Percentiles rank a stretch among this genome's conserved stretches.
These are phyloP conservation scores for Nowickia ferox DNA, from an alignment of 2,888 invertebrate species.

Conservation along the genomic window DNA sequence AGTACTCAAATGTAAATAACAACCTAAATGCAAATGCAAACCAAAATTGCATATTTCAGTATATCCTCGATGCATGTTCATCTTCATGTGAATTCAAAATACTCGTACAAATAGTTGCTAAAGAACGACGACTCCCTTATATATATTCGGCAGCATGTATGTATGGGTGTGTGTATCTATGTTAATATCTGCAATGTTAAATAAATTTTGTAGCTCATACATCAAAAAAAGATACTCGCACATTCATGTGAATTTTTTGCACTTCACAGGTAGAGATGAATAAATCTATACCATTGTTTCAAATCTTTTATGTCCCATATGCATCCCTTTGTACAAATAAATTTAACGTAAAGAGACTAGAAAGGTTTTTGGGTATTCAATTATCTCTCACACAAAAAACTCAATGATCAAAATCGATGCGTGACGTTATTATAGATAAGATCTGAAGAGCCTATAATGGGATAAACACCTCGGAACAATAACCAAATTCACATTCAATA, in stretches of 20 bases:
- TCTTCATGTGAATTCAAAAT: slow-evolving; percentile 44
- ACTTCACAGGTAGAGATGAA: slow-evolving; percentile 52
- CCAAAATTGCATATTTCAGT: slow-evolving; percentile 15
- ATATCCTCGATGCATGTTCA: slow-evolving; percentile 4
- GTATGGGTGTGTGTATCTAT: neutral
- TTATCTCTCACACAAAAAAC: slow-evolving; percentile 64
- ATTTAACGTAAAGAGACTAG: slow-evolving; percentile 34
- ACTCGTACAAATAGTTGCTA: slow-evolving; percentile 57
- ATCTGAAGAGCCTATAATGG: slow-evolving; percentile 78
- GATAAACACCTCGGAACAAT: slow-evolving; percentile 78
- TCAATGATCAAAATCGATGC: slow-evolving; percentile 71
- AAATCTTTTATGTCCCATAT: slow-evolving; percentile 35
- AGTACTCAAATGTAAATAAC: slow-evolving; percentile 63
- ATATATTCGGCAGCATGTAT: neutral
- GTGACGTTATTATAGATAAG: slow-evolving; percentile 72
- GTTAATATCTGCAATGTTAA: slow-evolving; percentile 24
- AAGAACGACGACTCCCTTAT: slow-evolving; percentile 43
- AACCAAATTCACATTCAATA: slow-evolving; percentile 55
- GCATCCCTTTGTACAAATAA: slow-evolving; percentile 27
- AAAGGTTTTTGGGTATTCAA: slow-evolving; percentile 48
- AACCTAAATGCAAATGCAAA: slow-evolving; percentile 57
- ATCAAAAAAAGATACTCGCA: slow-evolving; percentile 21
- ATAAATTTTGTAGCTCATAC: slow-evolving; percentile 22
- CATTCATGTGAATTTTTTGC: neutral
- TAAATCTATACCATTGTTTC: slow-evolving; percentile 37